Evolutionary conservation across 2,797 vertebrate species (phyloP).

Genomic region (Squalus acanthias): DNA sequence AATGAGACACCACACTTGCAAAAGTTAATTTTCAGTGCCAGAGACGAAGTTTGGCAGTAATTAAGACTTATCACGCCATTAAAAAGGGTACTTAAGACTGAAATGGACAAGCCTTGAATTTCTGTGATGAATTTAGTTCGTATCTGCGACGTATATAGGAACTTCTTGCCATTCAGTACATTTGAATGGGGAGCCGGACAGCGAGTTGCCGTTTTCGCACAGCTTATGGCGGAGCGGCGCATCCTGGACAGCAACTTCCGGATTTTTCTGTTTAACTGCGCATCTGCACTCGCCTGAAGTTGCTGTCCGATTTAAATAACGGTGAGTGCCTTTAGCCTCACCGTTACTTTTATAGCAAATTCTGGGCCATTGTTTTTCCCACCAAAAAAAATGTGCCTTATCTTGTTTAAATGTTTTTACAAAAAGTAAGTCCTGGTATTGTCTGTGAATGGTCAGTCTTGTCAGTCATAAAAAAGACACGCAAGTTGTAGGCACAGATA

Average conservation of each 20-base stretch:
- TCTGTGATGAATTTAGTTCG: not conserved
- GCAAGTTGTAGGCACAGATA: no score
- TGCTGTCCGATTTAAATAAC: not conserved
- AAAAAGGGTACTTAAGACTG: not conserved
- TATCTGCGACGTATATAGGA: not conserved
- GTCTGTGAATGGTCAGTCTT: not conserved
- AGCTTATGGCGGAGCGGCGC: not conserved
- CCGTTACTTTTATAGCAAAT: not conserved
- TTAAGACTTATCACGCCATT: not conserved
- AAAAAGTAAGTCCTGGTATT: not conserved
- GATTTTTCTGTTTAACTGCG: not conserved
- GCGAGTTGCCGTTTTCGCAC: not conserved
- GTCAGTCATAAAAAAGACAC: not conserved
- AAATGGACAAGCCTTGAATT: not conserved
- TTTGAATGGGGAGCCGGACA: not conserved
- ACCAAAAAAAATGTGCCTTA: not conserved
- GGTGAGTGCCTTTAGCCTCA: not conserved
- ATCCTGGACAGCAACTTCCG: not conserved
- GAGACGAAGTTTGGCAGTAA: not conserved
- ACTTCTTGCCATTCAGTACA: not conserved
- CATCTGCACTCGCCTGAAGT: not conserved
- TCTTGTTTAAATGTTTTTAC: not conserved
- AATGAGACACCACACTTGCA: no score
- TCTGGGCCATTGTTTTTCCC: not conserved
- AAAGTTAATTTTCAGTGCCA: no score